Evolutionary conservation across 2,888 invertebrate species (phyloP).

Genomic region (Callosobruchus maculatus): DNA sequence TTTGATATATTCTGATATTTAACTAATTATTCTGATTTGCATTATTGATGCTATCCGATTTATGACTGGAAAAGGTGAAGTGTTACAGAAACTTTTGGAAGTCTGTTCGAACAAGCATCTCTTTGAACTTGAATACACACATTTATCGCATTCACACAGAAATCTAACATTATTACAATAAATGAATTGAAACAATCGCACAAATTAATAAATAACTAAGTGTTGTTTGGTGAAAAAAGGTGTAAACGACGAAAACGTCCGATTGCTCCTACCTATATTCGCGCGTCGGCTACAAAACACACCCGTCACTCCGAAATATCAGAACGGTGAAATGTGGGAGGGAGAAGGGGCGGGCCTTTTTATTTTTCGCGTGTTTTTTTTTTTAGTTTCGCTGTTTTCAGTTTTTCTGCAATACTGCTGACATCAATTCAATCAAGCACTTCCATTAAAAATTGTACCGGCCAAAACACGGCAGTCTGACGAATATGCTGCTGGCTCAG

Average conservation of each 20-base stretch:
- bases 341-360: background rate
- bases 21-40: too few relatives aligned
- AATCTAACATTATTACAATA: too few relatives aligned
- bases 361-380: background rate
- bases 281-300: background rate
- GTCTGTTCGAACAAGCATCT: too few relatives aligned
- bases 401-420: background rate
- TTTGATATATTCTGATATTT: too few relatives aligned
- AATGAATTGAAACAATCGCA: too few relatives aligned
- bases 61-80: too few relatives aligned
- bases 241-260: background rate
- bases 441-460: background rate
- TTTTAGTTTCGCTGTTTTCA: background rate
- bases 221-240: too few relatives aligned
- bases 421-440: background rate
- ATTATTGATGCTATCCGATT: too few relatives aligned
- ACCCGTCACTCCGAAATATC: background rate
- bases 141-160: too few relatives aligned
- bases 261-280: background rate
- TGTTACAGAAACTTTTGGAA: too few relatives aligned
- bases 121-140: too few relatives aligned
- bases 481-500: background rate
- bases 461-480: background rate
- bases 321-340: background rate
- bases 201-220: too few relatives aligned